These are phyloP conservation scores for Trematomus bernacchii DNA, from an alignment of 2,797 vertebrate genomes.

Conservation along the genomic window DNA sequence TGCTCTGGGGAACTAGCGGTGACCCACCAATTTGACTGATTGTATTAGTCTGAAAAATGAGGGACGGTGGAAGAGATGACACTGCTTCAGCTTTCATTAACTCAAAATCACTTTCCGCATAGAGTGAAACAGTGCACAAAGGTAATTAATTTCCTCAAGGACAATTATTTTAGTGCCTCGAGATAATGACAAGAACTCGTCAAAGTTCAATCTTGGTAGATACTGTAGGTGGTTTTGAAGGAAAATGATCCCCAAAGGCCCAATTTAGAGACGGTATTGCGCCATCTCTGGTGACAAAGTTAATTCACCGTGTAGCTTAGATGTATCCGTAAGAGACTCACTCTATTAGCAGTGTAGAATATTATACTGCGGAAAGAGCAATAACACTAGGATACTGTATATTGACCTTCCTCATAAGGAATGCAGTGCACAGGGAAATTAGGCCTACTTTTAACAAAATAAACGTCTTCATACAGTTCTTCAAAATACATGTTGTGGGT, in stretches of 20 bases:
- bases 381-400: neutral
- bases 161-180: slow-evolving; percentile 83
- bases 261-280: slow-evolving; percentile 20
- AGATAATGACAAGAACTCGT: slow-evolving; percentile 79
- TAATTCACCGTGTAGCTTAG: slow-evolving; percentile 31
- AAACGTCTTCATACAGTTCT: neutral
- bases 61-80: slow-evolving; percentile 72
- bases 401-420: neutral
- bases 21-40: slow-evolving; percentile 42
- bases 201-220: slow-evolving; percentile 67
- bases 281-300: slow-evolving; percentile 41
- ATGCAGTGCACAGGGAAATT: neutral
- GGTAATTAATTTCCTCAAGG: slow-evolving; percentile 89
- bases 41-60: slow-evolving; percentile 80
- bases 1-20: slow-evolving; percentile 27
- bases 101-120: slow-evolving; percentile 74
- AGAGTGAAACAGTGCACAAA: slow-evolving; percentile 77
- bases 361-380: neutral
- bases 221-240: slow-evolving; percentile 55
- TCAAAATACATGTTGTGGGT: neutral
- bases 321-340: slow-evolving; percentile 18
- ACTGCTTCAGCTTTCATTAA: slow-evolving; percentile 80
- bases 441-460: neutral
- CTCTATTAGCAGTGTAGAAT: slow-evolving; percentile 1
- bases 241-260: slow-evolving; percentile 59